These are phyloP conservation scores for Eulemur macaco DNA, from an alignment of 2,113 vertebrate species.

Conservation along the genomic window DNA sequence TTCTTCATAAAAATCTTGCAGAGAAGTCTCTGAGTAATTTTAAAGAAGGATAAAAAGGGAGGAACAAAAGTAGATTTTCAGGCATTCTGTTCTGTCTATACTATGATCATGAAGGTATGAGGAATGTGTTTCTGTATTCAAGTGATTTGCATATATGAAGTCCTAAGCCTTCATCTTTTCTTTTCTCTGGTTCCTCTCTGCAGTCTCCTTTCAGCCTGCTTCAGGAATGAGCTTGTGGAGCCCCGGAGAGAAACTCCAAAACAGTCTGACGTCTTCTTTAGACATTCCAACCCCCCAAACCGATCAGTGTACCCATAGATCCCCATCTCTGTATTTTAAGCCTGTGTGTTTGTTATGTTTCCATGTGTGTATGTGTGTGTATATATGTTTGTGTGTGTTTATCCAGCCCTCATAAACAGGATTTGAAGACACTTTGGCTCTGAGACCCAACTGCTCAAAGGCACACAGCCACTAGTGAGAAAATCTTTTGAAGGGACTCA, in stretches of 20 bases:
- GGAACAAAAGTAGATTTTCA: neutral
- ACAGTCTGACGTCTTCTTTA: constrained; percentile 90
- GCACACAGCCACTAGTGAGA: constrained; percentile 73
- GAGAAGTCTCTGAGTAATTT: neutral
- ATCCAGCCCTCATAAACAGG: constrained; percentile 68
- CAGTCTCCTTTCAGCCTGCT: constrained; percentile 96
- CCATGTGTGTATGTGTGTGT: neutral
- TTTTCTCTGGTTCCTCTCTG: constrained; percentile 89
- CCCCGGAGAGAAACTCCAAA: constrained; percentile 92
- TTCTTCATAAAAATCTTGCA: constrained; percentile 31
- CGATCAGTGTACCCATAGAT: constrained; percentile 84
- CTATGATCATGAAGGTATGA: constrained; percentile 87
- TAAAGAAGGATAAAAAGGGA: neutral
- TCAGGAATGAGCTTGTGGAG: constrained; percentile 92
- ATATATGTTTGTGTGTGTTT: neutral
- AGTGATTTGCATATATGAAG: constrained; percentile 43
- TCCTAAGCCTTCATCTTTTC: constrained; percentile 81
- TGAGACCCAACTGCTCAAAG: constrained; percentile 71
- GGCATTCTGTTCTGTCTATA: neutral
- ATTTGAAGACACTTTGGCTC: constrained; percentile 81
- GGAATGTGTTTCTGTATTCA: constrained; percentile 71
- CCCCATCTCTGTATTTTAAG: neutral
- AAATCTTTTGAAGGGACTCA: constrained; percentile 83
- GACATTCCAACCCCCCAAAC: constrained; percentile 87
- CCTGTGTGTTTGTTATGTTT: constrained; percentile 42